phyloP scores from a whole-genome alignment of 2,888 invertebrate species.

The Ptilodon capucinus region DNA sequence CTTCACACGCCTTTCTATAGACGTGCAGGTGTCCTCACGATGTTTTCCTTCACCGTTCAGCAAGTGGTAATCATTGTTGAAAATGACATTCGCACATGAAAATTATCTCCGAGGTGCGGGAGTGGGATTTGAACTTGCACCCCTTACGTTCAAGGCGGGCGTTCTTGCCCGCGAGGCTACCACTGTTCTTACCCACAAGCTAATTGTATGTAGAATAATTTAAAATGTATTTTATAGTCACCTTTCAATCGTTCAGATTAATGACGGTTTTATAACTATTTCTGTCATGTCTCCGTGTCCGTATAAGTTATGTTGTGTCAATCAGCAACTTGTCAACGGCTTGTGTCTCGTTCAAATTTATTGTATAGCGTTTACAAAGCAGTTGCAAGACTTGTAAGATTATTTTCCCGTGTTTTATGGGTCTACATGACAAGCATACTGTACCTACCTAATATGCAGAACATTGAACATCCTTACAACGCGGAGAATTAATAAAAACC shows the following conservation, averaged over 20 bases:
- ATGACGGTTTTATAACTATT: conserved; percentile 31
- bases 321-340: background rate
- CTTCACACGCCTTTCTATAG: too few relatives aligned
- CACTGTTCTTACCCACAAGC: too few relatives aligned
- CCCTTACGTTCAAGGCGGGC: too few relatives aligned
- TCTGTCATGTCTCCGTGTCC: conserved; percentile 27
- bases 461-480: background rate
- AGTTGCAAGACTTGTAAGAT: background rate
- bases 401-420: background rate
- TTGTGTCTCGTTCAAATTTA: background rate
- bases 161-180: too few relatives aligned
- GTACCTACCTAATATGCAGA: background rate
- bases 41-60: too few relatives aligned
- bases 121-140: too few relatives aligned
- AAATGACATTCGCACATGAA: too few relatives aligned
- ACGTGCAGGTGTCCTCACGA: too few relatives aligned
- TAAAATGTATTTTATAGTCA: conserved; percentile 20
- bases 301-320: conserved; percentile 16
- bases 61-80: too few relatives aligned
- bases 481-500: too few relatives aligned
- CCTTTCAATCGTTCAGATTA: conserved; percentile 26
- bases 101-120: too few relatives aligned
- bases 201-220: too few relatives aligned
- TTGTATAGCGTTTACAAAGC: background rate
- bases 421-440: background rate